phyloP scores from a whole-genome alignment of 37 sponge, comb jelly and placozoan species.

The Mnemiopsis leidyi region DNA sequence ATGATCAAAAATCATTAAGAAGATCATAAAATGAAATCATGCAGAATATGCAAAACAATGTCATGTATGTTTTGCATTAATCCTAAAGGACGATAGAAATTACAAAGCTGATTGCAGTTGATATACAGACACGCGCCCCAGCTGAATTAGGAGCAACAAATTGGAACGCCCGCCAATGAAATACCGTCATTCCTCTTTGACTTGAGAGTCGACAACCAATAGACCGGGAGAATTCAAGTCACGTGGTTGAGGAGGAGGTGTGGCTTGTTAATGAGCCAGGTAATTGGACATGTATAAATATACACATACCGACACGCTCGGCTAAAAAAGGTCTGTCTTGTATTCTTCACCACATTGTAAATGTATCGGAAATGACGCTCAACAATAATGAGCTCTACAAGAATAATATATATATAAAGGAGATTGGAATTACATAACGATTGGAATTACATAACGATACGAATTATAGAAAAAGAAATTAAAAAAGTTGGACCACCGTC shows the following conservation, averaged over 20 bases:
- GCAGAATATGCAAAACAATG: no score
- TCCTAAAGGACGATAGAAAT: background rate
- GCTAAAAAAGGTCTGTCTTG: no score
- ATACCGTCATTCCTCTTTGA: background rate
- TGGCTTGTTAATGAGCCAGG: background rate
- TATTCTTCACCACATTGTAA: no score
- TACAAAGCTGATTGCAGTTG: background rate
- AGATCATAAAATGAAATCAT: no score
- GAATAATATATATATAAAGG: no score
- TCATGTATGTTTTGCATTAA: background rate
- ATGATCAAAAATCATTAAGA: no score
- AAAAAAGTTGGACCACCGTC: no score
- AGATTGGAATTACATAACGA: no score
- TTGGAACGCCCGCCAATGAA: background rate
- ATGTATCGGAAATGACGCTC: no score
- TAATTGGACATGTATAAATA: background rate
- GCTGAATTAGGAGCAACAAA: background rate
- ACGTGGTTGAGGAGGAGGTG: background rate
- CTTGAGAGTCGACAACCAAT: background rate
- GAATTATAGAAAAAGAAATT: no score
- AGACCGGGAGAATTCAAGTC: background rate
- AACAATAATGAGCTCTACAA: no score
- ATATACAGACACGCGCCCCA: background rate
- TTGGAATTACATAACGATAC: no score
- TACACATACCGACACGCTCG: background rate